Evolutionary conservation across 2,888 invertebrate genomes (phyloP), one percentile per base, ranked within the genome.

Genomic region (Morpho achilles): DNA sequence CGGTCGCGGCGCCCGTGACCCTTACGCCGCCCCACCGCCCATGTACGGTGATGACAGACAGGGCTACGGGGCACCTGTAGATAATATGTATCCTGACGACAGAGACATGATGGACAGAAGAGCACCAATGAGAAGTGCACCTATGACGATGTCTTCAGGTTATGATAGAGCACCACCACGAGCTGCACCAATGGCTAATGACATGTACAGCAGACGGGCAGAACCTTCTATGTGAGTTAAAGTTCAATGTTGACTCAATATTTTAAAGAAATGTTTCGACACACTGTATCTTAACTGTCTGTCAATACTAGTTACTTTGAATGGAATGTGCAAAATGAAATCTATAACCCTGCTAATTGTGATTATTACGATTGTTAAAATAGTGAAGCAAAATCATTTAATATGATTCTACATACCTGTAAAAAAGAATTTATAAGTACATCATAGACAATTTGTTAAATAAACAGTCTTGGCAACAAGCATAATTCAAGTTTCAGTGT

Each of bases 181-280:
- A 7, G 67, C 79, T 0, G 77, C 79, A 23, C 80, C 81, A 44
- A 80, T 86, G 76, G 80, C 81, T 67, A 87, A 86, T 60, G 87
- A 86, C 61, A 91, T 92, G 88, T 92, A 87, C 75, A 90, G 91
- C 74, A 75, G 92, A 59, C 80, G 91, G 63, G 83, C 87, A 52
- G 86, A 85, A 49, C 71, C 72, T 22, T 68, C 71, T 52, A 87
- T 87, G 87, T 87, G 51, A 81, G 85, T 80, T 23, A 23, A 9
- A 53, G 16, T 16, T 16, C 16, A 16, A 16, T 1, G 16, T 16
- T 1, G 1, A 16, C 16, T 16, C 16, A 16, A 16, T 16, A 16
- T 1, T 1, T 16, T 16, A 16, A 16, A 16, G 16, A 16, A 16
- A 16, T 16, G 16, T 16, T 16, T 16, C 1, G 16, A 16, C 16